phyloP scores from a whole-genome alignment of 2,888 invertebrate species.

The Callosobruchus maculatus region DNA sequence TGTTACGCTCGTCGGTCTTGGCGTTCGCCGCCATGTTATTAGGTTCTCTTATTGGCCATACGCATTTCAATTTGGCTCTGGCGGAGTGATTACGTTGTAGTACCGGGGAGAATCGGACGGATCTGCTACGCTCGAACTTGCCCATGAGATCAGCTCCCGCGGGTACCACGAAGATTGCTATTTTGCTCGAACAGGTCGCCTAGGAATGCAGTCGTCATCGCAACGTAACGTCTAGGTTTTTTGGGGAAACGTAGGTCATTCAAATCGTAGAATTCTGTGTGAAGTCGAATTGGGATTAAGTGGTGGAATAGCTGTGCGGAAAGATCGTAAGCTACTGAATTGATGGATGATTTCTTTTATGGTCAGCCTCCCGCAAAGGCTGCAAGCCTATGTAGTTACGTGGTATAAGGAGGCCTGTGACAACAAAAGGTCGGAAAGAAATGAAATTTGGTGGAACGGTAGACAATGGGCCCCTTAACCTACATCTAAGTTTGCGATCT shows the following conservation, averaged over 20 bases:
- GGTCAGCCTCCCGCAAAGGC: too few species aligned
- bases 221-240: neutral
- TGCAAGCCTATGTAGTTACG: too few species aligned
- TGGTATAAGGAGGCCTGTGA: too few species aligned
- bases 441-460: too few species aligned
- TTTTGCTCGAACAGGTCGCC: neutral
- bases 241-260: neutral
- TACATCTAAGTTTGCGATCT: too few species aligned
- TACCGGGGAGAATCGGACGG: neutral
- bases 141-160: neutral
- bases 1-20: constrained; percentile 25
- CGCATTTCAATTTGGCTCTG: constrained; percentile 29
- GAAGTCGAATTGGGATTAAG: too few species aligned
- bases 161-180: neutral
- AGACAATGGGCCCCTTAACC: too few species aligned
- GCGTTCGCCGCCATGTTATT: constrained; percentile 29
- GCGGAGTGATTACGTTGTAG: neutral
- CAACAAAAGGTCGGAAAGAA: too few species aligned
- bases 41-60: constrained; percentile 24
- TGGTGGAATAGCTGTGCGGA: too few species aligned
- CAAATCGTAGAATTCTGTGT: too few species aligned
- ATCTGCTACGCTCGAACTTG: neutral
- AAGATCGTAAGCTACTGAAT: too few species aligned
- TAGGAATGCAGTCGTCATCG: neutral
- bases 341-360: too few species aligned